These are phyloP conservation scores for Sprattus sprattus DNA, from an alignment of 2,113 vertebrate genomes.

Conservation along the genomic window DNA sequence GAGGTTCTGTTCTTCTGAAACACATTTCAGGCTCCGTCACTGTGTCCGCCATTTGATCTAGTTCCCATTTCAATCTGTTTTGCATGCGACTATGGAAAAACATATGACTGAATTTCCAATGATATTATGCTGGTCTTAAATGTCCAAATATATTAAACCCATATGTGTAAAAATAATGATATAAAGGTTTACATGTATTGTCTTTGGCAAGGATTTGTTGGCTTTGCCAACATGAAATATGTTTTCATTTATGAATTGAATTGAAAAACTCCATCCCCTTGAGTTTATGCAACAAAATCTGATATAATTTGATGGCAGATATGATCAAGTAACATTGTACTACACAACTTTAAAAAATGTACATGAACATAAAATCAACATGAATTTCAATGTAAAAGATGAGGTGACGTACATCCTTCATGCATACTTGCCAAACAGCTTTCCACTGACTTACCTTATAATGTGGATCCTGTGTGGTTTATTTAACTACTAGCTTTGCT, in stretches of 20 bases:
- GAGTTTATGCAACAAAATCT: background rate
- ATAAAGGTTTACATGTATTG: background rate
- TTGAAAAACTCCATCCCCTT: background rate
- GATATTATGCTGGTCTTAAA: background rate
- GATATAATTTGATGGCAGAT: background rate
- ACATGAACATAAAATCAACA: background rate
- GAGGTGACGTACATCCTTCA: too few species aligned
- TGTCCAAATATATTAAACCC: background rate
- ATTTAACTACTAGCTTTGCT: background rate
- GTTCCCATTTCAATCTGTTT: background rate
- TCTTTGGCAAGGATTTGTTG: background rate
- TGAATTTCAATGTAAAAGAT: background rate
- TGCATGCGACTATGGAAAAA: background rate
- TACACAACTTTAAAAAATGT: too few species aligned
- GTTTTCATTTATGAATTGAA: background rate
- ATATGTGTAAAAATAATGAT: background rate
- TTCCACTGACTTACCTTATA: background rate
- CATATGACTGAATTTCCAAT: background rate
- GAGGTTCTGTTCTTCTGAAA: background rate
- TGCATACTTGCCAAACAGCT: background rate
- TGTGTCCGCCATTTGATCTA: background rate
- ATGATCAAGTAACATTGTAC: background rate
- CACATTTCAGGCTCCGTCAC: background rate
- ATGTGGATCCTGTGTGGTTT: background rate
- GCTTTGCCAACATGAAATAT: background rate